A percentile compares a stretch with the other conserved stretches of the same genome.
Conservation (phyloP, 1,140 invertebrate species). For the Cyclina sinensis region DNA sequence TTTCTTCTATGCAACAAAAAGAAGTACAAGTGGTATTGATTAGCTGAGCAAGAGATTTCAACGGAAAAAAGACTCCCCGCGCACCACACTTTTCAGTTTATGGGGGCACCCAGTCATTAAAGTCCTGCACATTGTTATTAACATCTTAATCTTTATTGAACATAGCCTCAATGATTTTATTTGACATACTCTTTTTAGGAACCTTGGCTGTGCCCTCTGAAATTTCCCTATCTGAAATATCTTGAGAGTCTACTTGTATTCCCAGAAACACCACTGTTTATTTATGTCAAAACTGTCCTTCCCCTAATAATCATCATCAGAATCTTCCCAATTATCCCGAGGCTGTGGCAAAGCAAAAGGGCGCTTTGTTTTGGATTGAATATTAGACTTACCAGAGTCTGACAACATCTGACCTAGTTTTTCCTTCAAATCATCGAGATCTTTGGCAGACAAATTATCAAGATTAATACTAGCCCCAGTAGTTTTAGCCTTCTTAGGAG, state of each 20-base stretch:
- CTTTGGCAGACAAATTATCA: background rate
- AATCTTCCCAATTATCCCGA: background rate
- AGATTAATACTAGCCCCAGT: background rate
- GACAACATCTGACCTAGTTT: no score
- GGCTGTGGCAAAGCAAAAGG: no score
- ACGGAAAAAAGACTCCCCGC: background rate
- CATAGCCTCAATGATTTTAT: background rate
- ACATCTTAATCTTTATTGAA: background rate
- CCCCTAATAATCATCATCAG: background rate
- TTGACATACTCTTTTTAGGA: background rate
- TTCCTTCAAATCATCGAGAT: background rate
- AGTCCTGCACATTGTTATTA: background rate
- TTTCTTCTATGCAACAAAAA: background rate
- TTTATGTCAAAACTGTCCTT: background rate
- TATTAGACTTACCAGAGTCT: no score
- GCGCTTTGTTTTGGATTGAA: no score
- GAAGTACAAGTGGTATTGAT: slow-evolving; percentile 42
- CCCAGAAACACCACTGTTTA: background rate
- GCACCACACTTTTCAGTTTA: background rate
- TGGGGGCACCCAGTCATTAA: background rate
- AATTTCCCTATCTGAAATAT: background rate
- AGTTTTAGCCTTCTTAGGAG: background rate
- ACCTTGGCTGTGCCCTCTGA: background rate
- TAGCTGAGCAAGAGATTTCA: slow-evolving; percentile 6
- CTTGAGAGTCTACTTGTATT: background rate